Conservation (phyloP, 2,113 vertebrate genomes). For the Plotosus lineatus region DNA sequence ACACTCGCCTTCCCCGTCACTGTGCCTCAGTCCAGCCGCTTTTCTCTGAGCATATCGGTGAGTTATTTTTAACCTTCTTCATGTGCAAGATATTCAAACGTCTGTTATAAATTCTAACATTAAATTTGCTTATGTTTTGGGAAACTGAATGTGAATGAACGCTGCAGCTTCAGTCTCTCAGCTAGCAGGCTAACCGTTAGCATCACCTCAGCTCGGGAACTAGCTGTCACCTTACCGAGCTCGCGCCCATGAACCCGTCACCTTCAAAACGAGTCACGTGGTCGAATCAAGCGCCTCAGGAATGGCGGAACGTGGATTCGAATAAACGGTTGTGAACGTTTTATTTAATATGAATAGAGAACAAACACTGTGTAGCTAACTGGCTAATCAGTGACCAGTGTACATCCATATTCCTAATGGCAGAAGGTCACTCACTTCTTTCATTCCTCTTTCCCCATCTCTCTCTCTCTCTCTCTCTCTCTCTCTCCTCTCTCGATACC, state of each 20-base stretch:
- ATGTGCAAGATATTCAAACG: background rate
- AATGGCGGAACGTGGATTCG: background rate
- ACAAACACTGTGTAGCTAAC: background rate
- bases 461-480: too few species aligned
- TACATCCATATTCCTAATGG: background rate
- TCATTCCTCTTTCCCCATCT: too few species aligned
- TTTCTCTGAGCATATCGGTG: background rate
- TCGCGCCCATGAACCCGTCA: background rate
- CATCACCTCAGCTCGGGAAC: background rate
- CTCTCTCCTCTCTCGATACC: too few species aligned
- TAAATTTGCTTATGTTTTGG: background rate
- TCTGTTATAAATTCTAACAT: background rate
- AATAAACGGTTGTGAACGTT: background rate
- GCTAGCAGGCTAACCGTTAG: background rate
- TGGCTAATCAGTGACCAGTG: background rate
- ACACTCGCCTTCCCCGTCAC: background rate
- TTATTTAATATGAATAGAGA: background rate
- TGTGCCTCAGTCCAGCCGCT: background rate
- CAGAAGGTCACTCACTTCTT: constrained; percentile 3
- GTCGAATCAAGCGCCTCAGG: background rate
- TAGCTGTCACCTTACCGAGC: background rate
- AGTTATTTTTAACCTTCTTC: background rate
- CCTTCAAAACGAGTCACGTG: background rate
- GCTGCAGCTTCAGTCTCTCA: background rate
- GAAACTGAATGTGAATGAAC: too few species aligned